A percentile compares a stretch with the other conserved stretches of the same genome.
These are phyloP conservation scores for Tapirus indicus DNA, from an alignment of 2,797 vertebrate genomes.

Conservation along the genomic window DNA sequence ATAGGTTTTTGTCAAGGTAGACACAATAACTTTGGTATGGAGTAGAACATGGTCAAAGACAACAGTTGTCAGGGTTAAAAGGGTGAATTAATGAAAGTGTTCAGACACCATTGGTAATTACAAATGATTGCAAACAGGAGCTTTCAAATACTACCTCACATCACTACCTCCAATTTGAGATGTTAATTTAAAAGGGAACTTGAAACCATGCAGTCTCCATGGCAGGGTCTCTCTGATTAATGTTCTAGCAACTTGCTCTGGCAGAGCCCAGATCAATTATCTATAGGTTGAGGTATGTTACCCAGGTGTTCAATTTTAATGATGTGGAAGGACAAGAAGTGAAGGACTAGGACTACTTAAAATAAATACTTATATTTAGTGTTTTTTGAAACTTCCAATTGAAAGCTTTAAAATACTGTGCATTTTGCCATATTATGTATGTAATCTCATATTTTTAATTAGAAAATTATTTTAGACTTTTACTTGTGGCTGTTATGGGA, in stretches of 20 bases:
- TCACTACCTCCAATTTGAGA: neutral
- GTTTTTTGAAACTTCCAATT: neutral
- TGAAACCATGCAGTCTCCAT: neutral
- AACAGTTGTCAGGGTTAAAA: neutral
- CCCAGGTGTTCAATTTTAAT: neutral
- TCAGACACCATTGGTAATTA: constrained; percentile 25
- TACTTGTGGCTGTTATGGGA: neutral
- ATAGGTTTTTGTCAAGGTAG: neutral
- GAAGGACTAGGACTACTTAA: neutral
- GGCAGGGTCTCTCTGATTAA: neutral
- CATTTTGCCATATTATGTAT: neutral
- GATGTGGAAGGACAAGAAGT: neutral
- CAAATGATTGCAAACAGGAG: neutral
- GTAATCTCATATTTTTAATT: neutral
- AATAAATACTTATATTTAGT: neutral
- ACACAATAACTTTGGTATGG: neutral
- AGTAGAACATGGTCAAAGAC: constrained; percentile 15
- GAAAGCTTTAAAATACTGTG: constrained; percentile 22
- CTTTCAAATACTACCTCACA: neutral
- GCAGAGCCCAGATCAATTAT: neutral
- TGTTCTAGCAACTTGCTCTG: neutral
- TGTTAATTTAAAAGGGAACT: constrained; percentile 4
- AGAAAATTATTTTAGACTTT: constrained; percentile 28
- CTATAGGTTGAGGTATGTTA: neutral
- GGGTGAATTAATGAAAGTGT: neutral